Base-by-base conservation (phyloP, 1,140 invertebrate species). In the Tribolium madens region DNA sequence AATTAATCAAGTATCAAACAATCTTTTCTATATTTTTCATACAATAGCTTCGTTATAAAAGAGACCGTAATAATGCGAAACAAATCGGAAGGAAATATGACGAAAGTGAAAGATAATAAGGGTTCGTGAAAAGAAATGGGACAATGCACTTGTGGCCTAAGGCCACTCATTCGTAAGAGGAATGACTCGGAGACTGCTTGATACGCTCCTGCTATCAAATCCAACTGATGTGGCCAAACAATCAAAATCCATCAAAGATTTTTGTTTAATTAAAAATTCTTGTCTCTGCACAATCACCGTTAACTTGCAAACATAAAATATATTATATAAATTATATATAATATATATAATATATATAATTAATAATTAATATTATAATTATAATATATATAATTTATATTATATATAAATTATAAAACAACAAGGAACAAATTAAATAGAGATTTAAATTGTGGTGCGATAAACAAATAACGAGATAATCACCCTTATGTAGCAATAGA, bases 11-110 rank as follows among this genome's bases (percentile, higher is more conserved):
- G 70, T 50, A 48, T 72, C 46, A 48, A 72, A 72, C 70, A 72
- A 72, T 50, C 70, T 72, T 72, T 72, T 52, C 36, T 57, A 57
- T 64, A 31, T 64, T 33, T 33, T 50, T 14, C 57, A 3, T 31
- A 72, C 70, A 72, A 72, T 72, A 17, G 70, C 46, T 18, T 14
- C 50, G 46, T 52, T 14, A 72, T 72, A 50, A 72, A 50, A 31
- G 47, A 47, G 69, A 48, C 69, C 42, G 50, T 72, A 72, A 72
- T 72, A 50, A 72, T 72, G 33, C 42, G 18, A 72, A 72, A 72
- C 70, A 72, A 72, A 72, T 72, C 47, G 70, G 70, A 72, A 72
- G 70, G 70, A 72, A 72, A 50, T 71, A 48, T 47, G 69, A 64
- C 57, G 57, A 64, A 64, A 64, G 12, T 26, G 70, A 48, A 72